phyloP scores from a whole-genome alignment of 2,113 vertebrate species.

The Tapirus terrestris region DNA sequence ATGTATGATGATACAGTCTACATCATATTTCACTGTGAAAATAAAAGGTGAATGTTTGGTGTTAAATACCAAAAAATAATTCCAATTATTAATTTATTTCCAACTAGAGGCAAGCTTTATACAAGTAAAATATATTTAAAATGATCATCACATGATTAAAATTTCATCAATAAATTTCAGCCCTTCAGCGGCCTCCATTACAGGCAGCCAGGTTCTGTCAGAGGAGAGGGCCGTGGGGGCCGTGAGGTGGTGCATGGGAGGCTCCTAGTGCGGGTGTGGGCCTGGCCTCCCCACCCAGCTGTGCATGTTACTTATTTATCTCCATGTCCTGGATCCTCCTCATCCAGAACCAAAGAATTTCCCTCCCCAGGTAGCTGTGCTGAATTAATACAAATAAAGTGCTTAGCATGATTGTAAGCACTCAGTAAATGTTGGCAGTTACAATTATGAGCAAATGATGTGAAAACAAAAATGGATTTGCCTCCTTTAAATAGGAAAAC shows the following conservation, averaged over 20 bases:
- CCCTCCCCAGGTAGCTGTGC: background rate
- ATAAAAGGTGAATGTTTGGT: background rate
- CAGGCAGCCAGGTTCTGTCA: background rate
- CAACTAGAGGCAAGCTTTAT: background rate
- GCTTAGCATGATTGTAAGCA: background rate
- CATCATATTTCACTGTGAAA: background rate
- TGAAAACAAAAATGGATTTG: background rate
- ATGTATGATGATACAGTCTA: background rate
- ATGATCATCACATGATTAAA: background rate
- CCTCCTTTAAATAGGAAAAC: background rate
- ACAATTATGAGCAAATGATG: background rate
- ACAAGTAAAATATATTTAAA: constrained; percentile 8
- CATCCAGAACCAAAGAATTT: background rate
- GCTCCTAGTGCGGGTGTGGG: rapidly evolving
- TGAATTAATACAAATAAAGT: background rate
- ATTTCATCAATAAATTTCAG: background rate
- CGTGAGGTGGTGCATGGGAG: too few relatives aligned
- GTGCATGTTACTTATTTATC: background rate
- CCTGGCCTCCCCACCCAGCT: too few relatives aligned
- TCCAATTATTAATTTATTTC: constrained; percentile 35
- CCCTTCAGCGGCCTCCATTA: background rate
- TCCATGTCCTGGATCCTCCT: background rate
- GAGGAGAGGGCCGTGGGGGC: rapidly evolving
- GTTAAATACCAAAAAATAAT: background rate
- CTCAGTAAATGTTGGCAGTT: background rate